Conservation (phyloP, 2,113 vertebrate genomes). For the Oncorhynchus keta region DNA sequence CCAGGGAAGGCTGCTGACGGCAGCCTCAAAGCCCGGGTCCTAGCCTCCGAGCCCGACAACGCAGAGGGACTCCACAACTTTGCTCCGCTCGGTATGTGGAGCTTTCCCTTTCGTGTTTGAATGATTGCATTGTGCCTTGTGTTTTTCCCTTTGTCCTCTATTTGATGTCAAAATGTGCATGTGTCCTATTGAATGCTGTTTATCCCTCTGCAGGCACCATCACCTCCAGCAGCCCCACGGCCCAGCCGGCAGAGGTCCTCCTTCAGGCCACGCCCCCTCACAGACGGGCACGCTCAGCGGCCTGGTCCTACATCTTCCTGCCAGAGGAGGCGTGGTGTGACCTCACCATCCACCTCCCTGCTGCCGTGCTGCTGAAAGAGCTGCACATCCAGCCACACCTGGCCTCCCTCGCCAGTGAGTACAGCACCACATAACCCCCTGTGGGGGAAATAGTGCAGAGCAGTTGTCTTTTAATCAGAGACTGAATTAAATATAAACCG, state of each 20-base stretch:
- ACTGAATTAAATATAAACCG: too few species aligned
- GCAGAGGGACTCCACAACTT: constrained; percentile 99
- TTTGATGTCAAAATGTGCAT: background rate
- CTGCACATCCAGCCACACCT: constrained; percentile 98
- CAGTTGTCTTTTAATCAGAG: too few species aligned
- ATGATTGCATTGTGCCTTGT: background rate
- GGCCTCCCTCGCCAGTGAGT: constrained; percentile 95
- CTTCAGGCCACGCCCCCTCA: constrained; percentile 95
- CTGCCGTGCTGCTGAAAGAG: constrained; percentile 94
- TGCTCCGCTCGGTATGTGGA: constrained; percentile 86
- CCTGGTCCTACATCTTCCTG: constrained; percentile 98
- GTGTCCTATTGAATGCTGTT: background rate
- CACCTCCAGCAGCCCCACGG: constrained; percentile 97
- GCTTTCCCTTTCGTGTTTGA: background rate
- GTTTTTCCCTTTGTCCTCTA: background rate
- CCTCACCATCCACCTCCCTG: constrained; percentile 95
- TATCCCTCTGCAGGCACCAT: constrained; percentile 84
- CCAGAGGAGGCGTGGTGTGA: constrained; percentile 99
- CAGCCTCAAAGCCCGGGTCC: constrained; percentile 90
- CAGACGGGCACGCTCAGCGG: constrained; percentile 91
- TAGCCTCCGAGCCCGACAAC: constrained; percentile 96
- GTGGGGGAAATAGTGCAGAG: too few species aligned
- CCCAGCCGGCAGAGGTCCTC: constrained; percentile 95
- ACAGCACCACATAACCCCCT: constrained; percentile 4
- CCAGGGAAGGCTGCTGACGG: constrained; percentile 91